Base-by-base conservation (phyloP, 2,797 vertebrate species). In the Botia kubotai region DNA sequence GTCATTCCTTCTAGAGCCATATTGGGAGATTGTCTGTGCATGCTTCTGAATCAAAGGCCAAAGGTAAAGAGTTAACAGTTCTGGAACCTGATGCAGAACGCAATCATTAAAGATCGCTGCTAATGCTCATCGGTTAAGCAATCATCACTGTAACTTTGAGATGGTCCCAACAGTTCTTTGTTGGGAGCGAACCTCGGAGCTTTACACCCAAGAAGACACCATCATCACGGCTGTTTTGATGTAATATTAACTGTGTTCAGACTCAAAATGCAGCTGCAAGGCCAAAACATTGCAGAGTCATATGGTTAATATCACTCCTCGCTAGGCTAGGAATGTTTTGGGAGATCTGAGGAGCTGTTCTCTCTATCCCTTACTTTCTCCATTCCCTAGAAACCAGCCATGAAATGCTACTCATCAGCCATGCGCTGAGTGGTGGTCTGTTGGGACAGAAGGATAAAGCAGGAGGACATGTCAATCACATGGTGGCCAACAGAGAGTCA, bases 401-500 rank as follows among this genome's bases (percentile, higher is more conserved):
- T 79, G 77, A 79, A 21, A 71, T 65, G 69, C 19, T 33, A 72
- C 66, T 53, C 33, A 6, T 55, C 58, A 72, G 29, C 11, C 46
- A 16, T 62, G 26, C 57, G 36, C 29, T 0, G 19, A 79, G 46
- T 19, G 69, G 60, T 55, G 33, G 77, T 72, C 77, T 10, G 3
- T 3, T 17, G 77, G 77, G 77, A 79, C 77, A 63, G 57, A 72
- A 53, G 48, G 58, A 19, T 6, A 19, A 71, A 79, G 77, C 77
- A 79, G 69, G 58, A 79, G 77, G 69, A 66, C 69, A 1, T 66
- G 77, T 72, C 77, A 72, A 72, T 79, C 77, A 72, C 58, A 52
- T 21, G 21, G 16, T 23, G n/a, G 19, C 60, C 69, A 72, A 66
- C 46, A 29, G 52, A 23, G 71, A 72, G 58, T 74, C 52, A 50